Evolutionary conservation across 92 coral and sea anemone genomes (phyloP), one percentile per base, ranked within the genome.

Genomic region (Isaurus tuberculatus): DNA sequence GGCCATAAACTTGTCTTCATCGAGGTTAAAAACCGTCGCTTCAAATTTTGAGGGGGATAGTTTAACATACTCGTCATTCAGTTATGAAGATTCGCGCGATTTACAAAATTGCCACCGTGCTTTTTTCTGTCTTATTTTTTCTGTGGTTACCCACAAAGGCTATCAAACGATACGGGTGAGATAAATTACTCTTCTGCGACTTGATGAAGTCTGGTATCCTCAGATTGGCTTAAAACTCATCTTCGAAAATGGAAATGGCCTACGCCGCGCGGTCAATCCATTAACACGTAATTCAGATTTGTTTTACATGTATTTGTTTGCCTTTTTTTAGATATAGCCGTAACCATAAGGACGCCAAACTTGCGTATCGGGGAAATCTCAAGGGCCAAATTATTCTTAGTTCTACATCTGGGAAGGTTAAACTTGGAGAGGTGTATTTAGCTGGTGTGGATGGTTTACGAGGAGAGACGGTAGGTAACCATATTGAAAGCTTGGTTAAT

Each of bases 31-130:
- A 77, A 77, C 58, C 53, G 68, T 60, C 82, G 82, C 82, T 57
- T 77, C 70, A 20, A 29, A 77, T 33, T 58, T 75, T 77, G 32
- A 34, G 69, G 49, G 70, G 69, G 51, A 77, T 58, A 77, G 70
- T 77, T 77, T 60, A 77, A 53, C 36, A 26, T 27, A 58, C 82
- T 77, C 82, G 70, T 77, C 82, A 58, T 77, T 77, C 82, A 77
- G 55, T 23, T 77, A 77, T 77, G 82, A 58, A 37, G 82, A 57
- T 77, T 77, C 82, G 82, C 82, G 70, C 82, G 82, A 77, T 77
- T 77, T 77, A 77, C 82, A 30, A 77, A 77, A 32, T 34, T 77
- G 23, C 36, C 68, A 77, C 53, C 46, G 68, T 77, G 33, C 34
- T 77, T 0, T 2, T 77, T 37, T 77, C 31, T 20, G 14, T 57